Evolutionary conservation across 1,140 invertebrate species (phyloP).

Genomic region (Drosophila nikananu): DNA sequence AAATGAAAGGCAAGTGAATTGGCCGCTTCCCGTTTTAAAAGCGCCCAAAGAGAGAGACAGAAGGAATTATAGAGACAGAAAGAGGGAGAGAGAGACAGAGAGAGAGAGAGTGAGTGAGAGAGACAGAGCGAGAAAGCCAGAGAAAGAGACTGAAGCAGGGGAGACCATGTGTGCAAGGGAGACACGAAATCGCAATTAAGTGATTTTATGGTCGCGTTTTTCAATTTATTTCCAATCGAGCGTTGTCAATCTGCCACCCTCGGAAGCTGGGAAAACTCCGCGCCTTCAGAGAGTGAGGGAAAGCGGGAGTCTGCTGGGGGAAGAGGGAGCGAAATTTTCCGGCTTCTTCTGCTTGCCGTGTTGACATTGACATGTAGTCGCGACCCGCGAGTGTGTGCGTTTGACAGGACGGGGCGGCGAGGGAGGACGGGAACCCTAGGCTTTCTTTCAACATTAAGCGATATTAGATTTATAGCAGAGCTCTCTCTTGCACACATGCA

Average conservation of each 20-base stretch:
- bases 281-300: neutral
- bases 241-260: conserved; percentile 54
- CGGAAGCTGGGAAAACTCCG: conserved; percentile 1
- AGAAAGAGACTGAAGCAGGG: neutral
- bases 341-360: neutral
- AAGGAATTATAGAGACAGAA: neutral
- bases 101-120: neutral
- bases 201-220: conserved; percentile 84
- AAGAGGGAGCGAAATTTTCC: neutral
- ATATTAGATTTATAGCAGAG: conserved; percentile 68
- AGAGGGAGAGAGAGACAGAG: neutral
- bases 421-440: conserved; percentile 21
- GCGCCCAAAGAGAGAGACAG: neutral
- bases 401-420: neutral
- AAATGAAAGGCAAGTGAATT: conserved; percentile 29
- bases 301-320: neutral
- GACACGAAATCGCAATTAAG: conserved; percentile 81
- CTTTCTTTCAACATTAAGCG: conserved; percentile 72
- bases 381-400: neutral
- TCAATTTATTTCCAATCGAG: conserved; percentile 82
- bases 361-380: conserved; percentile 56
- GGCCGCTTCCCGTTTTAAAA: conserved; percentile 37
- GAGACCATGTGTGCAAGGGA: conserved; percentile 7
- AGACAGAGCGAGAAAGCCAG: neutral
- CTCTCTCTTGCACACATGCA: conserved; percentile 23